These are phyloP conservation scores for Meghimatium bilineatum DNA, from an alignment of 2,888 invertebrate species.

Conservation along the genomic window DNA sequence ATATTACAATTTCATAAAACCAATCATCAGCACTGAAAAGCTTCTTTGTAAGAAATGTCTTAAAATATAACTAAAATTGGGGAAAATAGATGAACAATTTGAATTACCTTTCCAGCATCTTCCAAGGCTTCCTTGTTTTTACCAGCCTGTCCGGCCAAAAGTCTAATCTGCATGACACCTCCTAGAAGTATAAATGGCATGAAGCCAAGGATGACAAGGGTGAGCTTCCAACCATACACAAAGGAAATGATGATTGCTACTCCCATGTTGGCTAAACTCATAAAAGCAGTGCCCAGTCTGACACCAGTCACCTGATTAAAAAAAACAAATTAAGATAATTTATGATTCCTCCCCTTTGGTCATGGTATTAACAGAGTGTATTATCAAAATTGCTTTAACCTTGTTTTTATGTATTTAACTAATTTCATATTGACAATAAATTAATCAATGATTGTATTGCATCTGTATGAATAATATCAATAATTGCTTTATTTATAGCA, in stretches of 20 bases:
- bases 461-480: no score
- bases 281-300: conserved; percentile 76
- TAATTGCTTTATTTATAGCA: no score
- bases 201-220: conserved; percentile 75
- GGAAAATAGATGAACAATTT: no score
- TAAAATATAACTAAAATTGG: no score
- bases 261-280: conserved; percentile 74
- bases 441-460: no score
- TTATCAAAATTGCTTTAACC: background rate
- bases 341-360: background rate
- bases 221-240: conserved; percentile 77
- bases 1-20: no score
- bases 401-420: no score
- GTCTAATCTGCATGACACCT: conserved; percentile 67
- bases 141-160: conserved; percentile 59
- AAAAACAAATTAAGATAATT: conserved; percentile 11
- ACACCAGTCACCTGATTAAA: conserved; percentile 76
- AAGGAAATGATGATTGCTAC: conserved; percentile 76
- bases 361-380: background rate
- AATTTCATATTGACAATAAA: no score
- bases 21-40: no score
- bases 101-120: conserved; percentile 79
- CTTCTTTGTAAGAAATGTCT: no score
- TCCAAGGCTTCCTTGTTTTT: conserved; percentile 78
- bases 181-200: conserved; percentile 77